phyloP scores from a whole-genome alignment of 2,888 invertebrate species.

The Archips crataeganus region DNA sequence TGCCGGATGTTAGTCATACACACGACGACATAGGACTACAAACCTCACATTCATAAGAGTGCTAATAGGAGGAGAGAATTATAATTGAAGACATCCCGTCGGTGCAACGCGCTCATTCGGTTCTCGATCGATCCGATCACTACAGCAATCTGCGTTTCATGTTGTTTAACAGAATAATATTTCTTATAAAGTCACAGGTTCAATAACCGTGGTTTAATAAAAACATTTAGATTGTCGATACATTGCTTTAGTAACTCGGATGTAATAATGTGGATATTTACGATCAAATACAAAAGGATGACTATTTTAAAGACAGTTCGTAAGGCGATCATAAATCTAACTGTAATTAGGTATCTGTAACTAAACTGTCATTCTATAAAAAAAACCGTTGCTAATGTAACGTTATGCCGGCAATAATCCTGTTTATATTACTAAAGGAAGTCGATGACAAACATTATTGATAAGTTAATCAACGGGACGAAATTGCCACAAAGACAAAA shows the following conservation, averaged over 20 bases:
- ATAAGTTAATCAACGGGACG: no score
- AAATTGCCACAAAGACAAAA: no score
- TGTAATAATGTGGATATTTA: background rate
- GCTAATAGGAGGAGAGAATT: constrained; percentile 69
- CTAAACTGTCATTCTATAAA: no score
- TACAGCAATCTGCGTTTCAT: constrained; percentile 34
- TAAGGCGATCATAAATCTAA: no score
- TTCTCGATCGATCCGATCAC: constrained; percentile 51
- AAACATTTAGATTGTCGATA: background rate
- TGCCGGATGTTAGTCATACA: constrained; percentile 80
- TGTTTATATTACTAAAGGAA: no score
- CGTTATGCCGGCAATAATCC: no score
- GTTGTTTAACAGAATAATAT: constrained; percentile 18
- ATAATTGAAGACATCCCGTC: constrained; percentile 83
- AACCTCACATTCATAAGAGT: constrained; percentile 60
- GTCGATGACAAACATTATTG: no score
- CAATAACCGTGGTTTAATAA: background rate
- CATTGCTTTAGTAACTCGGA: background rate
- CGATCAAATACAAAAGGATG: background rate
- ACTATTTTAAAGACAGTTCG: no score
- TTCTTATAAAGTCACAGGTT: constrained; percentile 13
- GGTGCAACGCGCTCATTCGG: constrained; percentile 52
- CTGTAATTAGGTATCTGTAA: no score
- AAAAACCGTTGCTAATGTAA: no score
- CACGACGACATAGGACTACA: constrained; percentile 48